Evolutionary conservation across 2,797 vertebrate species (phyloP), one percentile per base, ranked within the genome.

Genomic region (Margarornis squamiger): DNA sequence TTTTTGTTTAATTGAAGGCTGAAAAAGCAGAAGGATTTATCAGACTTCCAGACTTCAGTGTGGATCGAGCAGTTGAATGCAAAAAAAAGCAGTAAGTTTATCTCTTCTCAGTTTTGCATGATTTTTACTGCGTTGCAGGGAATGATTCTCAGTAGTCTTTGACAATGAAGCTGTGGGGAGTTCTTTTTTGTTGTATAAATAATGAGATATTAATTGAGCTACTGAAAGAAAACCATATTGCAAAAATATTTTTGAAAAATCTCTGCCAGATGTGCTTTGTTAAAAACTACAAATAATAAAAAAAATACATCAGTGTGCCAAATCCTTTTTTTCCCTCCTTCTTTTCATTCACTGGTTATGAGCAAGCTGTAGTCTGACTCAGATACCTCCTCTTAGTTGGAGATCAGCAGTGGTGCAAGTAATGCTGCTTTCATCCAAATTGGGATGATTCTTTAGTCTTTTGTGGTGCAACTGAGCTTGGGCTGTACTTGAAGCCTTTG

Each of bases 11-110:
- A 32, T 97, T 97, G 75, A 95, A 99, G 99, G 99, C 99, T 77
- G 99, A 99, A 92, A 99, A 99, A 95, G 99, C 99, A 24, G 99
- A 99, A 87, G 99, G 99, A 68, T 99, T 98, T 97, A 99, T 99
- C 92, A 99, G 99, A 93, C 98, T 99, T 95, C 96, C 99, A 36
- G 99, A 99, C 97, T 99, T 99, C 97, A 97, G 98, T 83, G 98
- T 99, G 77, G 99, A 99, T 96, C 98, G 98, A 97, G 99, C 99
- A 65, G 98, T 91, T 12, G 99, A 99, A 97, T 99, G 99, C 98
- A 99, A 99, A 97, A 99, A 99, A 97, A 99, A 99, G 97, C 97
- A 99, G 99, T 99, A 98, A 99, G 99, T 98, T 85, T 77, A 8
- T 70, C 36, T 63, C 48, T 79, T 36, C 22, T 22, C 7, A 16